A percentile compares a stretch with the other conserved stretches of the same genome.
These are phyloP conservation scores for Condylura cristata DNA, from an alignment of 2,113 vertebrate species.

Conservation along the genomic window DNA sequence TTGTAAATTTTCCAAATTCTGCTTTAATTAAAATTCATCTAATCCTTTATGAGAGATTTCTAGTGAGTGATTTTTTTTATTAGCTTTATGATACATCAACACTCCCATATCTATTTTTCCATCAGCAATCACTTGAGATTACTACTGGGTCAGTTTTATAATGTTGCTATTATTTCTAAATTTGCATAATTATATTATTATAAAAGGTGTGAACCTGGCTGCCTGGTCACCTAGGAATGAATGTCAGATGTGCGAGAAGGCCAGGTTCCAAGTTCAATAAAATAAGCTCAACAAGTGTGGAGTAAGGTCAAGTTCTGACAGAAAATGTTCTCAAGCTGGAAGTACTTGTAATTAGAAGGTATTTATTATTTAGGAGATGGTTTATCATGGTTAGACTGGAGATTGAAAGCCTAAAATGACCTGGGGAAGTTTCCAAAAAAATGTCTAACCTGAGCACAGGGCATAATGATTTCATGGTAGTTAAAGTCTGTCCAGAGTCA, in stretches of 20 bases:
- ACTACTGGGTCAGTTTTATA: not conserved
- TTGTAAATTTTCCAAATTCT: not conserved
- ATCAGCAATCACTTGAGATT: not conserved
- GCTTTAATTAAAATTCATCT: not conserved
- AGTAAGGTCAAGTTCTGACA: not conserved
- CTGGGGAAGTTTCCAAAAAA: not conserved
- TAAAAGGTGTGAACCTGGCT: not conserved
- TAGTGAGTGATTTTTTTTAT: constrained; percentile 22
- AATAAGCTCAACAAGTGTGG: not conserved
- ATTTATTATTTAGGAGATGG: no score
- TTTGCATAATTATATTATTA: not conserved
- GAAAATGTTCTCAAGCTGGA: not conserved
- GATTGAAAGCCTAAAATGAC: not conserved
- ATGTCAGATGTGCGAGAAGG: not conserved
- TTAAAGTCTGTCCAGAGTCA: not conserved
- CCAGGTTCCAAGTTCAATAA: not conserved
- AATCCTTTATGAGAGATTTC: not conserved
- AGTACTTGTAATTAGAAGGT: not conserved
- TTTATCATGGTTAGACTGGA: not conserved
- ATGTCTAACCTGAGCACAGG: not conserved
- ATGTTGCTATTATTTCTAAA: not conserved
- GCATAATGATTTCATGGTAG: not conserved
- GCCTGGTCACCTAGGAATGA: no score
- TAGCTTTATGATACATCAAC: not conserved
- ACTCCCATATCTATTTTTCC: not conserved